phyloP scores from a whole-genome alignment of 2,113 vertebrate genomes.

The Engystomops pustulosus region DNA sequence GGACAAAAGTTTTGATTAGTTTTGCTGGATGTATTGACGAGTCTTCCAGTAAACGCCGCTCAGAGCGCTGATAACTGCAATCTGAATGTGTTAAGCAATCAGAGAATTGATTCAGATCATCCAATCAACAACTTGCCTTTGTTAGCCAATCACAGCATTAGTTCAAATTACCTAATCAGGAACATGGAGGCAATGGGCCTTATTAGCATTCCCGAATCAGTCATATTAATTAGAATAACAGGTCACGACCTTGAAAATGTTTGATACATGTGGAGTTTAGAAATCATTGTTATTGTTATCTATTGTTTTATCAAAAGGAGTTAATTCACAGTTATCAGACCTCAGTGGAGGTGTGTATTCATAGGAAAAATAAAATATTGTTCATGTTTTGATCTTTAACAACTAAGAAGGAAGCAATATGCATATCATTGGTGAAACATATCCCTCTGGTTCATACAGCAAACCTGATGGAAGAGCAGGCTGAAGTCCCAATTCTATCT shows the following conservation, averaged over 20 bases:
- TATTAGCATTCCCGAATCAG: constrained; percentile 15
- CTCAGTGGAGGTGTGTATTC: not conserved
- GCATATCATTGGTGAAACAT: not conserved
- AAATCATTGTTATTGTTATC: not conserved
- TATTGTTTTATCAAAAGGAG: not conserved
- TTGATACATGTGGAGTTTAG: not conserved
- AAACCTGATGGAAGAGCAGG: too few species aligned
- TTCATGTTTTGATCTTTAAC: not conserved
- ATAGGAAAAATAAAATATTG: not conserved
- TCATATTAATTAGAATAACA: not conserved
- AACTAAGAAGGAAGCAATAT: not conserved
- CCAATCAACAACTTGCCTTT: constrained; percentile 3
- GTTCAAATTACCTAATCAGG: not conserved
- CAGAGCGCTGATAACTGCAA: not conserved
- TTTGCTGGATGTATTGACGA: constrained; percentile 13
- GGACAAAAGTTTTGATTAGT: not conserved
- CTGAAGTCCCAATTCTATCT: too few species aligned
- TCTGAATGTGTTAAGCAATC: constrained; percentile 10
- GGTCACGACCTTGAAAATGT: not conserved
- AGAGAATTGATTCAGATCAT: not conserved
- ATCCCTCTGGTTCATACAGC: too few species aligned
- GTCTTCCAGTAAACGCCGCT: not conserved
- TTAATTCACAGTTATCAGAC: not conserved
- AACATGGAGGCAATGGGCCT: not conserved
- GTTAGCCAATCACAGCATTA: not conserved